A percentile compares a stretch with the other conserved stretches of the same genome.
Evolutionary conservation across 2,113 vertebrate genomes (phyloP).

Genomic region (Meles meles): DNA sequence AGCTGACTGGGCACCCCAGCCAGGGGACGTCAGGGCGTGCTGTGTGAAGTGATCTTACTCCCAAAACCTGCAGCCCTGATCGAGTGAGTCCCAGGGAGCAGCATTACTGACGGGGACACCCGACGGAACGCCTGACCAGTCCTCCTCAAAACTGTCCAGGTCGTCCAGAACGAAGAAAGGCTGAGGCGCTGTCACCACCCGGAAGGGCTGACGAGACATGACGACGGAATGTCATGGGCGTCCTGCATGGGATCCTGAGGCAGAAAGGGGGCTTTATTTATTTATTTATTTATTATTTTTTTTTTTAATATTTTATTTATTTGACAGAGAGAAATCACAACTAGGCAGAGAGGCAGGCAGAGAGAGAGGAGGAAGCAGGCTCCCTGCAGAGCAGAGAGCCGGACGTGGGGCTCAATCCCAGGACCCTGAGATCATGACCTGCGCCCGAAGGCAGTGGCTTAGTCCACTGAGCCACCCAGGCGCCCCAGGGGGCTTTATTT

Average conservation of each 20-base stretch:
- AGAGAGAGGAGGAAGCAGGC: too few relatives aligned
- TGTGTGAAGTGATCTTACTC: rapidly evolving
- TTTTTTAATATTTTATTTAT: too few relatives aligned
- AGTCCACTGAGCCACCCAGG: too few relatives aligned
- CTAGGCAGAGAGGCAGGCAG: too few relatives aligned
- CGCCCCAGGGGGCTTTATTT: rapidly evolving
- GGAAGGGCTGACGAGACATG: not conserved
- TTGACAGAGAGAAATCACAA: too few relatives aligned
- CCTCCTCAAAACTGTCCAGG: rapidly evolving
- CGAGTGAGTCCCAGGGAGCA: too few relatives aligned
- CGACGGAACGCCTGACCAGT: rapidly evolving
- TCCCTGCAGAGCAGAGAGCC: too few relatives aligned
- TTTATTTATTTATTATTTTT: too few relatives aligned
- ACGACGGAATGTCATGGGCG: rapidly evolving
- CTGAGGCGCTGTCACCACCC: rapidly evolving
- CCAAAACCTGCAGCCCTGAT: too few relatives aligned
- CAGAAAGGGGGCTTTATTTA: not conserved
- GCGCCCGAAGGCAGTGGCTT: too few relatives aligned
- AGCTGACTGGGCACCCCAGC: not conserved
- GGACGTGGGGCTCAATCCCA: too few relatives aligned
- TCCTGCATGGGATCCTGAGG: not conserved
- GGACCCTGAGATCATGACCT: too few relatives aligned
- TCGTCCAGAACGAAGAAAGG: not conserved
- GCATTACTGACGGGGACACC: not conserved
- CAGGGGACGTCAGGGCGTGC: not conserved